Evolutionary conservation across 1,140 invertebrate genomes (phyloP), one percentile per base, ranked within the genome.

Genomic region (Sinella curviseta): DNA sequence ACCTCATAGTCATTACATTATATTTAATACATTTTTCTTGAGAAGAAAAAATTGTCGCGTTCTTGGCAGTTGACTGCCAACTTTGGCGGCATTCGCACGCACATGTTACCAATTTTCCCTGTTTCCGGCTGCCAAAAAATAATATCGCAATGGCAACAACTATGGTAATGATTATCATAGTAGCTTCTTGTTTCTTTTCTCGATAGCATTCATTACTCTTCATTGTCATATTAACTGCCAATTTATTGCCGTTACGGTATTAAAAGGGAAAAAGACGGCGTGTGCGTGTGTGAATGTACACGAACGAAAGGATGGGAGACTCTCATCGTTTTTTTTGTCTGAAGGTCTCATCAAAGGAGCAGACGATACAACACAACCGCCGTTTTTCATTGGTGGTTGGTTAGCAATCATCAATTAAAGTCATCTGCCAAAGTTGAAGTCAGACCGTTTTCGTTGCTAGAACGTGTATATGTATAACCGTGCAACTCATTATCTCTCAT

Each of bases 1-100:
- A 60, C 55, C 55, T 60, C 55, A 60, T 60, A 60, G 24, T 60
- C 55, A 60, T 60, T 60, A 60, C 24, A 60, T 60, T n/a, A n/a
- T 60, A 60, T 60, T n/a, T 60, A n/a, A 26, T 26, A 60, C 55
- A 60, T 60, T 60, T 60, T 14, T 14, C 14, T 3, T 14, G 3
- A 60, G 3, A 60, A 14, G 3, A 60, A 26, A 60, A 60, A 60
- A 26, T 60, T 12, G 12, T 3, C 14, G 12, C 24, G 8, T 4
- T 17, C 24, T 60, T 26, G 24, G n/a, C 17, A 48, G 39, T 17
- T 48, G 39, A n/a, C n/a, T n/a, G n/a, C n/a, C 39, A 8, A 24
- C 55, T n/a, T 3, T 24, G 12, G 24, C 4, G 3, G 55, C 12
- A 60, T n/a, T 14, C 14, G 12, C 14, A 60, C 55, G 8, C 55